Base-by-base conservation (phyloP, 2,888 invertebrate genomes). In the Acleris sparsana region DNA sequence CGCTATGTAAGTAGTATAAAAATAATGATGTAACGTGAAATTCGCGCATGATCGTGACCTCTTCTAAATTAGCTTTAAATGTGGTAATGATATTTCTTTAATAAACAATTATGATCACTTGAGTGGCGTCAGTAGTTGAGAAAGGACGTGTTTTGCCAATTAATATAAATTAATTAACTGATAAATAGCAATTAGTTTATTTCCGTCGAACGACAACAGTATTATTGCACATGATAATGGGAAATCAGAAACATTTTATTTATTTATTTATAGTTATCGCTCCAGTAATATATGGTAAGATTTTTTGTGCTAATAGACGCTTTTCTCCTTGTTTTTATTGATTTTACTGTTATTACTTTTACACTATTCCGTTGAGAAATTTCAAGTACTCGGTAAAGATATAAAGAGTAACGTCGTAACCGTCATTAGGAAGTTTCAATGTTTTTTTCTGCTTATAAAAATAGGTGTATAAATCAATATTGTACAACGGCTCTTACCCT, bases 1-100 rank as follows among this genome's bases (percentile, higher is more conserved):
- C 33, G 11, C 33, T 16, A 44, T 44, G 5, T 6, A 33, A 33
- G 33, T 33, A 46, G 7, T 7, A n/a, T 17, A 46, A 17, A 1
- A 56, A 49, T 33, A 3, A 59, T 59, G 58, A 59, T 49, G 58
- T 20, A 59, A 59, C 16, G 48, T 13, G 16, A 49, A 18, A n/a
- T 17, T 46, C 18, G 16, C 43, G n/a, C 4, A 55, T 43, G 16
- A 5, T 43, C 43, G 20, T 43, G 55, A 55, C 43, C 55, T 55
- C 7, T 43, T 5, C 16, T 3, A 55, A 55, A 43, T 55, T 20
- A 9, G 39, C 20, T 17, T 6, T n/a, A 43, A 22, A n/a, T 39
- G 3, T 55, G 43, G 55, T 39, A 9, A 33, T 17, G 1, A n/a
- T 43, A 43, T 43, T 16, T 3, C 18, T 39, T 39, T 39, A 9